These are phyloP conservation scores for Scophthalmus maximus DNA, from an alignment of 2,113 vertebrate species.

Conservation along the genomic window DNA sequence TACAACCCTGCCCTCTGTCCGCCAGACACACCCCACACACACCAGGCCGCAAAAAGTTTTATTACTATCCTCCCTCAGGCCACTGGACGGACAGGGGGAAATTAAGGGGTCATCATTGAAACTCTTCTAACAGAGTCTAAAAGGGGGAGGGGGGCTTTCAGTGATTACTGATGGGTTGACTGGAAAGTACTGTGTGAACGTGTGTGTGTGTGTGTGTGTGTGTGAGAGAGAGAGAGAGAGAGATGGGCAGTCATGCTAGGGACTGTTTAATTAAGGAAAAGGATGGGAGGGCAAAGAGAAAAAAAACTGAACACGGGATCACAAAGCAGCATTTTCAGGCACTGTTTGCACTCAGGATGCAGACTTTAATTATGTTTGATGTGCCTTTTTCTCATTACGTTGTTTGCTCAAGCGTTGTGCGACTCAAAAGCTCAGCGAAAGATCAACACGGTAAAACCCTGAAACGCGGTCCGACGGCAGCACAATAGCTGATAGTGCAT, in stretches of 20 bases:
- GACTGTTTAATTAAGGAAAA: conserved; percentile 62
- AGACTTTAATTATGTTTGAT: conserved; percentile 78
- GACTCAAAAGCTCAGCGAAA: conserved; percentile 67
- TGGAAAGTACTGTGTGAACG: conserved; percentile 11
- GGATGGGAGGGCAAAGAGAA: conserved; percentile 57
- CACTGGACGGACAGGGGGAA: conserved; percentile 20
- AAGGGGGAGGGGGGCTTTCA: not conserved
- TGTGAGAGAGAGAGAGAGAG: not conserved
- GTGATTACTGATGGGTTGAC: conserved; percentile 23
- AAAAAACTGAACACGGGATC: conserved; percentile 46
- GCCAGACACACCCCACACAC: conserved; percentile 33
- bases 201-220: conserved; percentile 21
- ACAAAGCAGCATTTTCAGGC: conserved; percentile 68
- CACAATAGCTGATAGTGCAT: conserved; percentile 48
- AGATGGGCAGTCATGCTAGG: conserved; percentile 42
- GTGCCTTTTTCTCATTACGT: conserved; percentile 79
- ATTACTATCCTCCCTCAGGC: conserved; percentile 35
- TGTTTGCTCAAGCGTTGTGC: conserved; percentile 73
- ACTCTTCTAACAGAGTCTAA: not conserved
- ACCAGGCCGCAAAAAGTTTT: conserved; percentile 33
- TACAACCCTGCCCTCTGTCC: conserved; percentile 34
- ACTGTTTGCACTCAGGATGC: conserved; percentile 69
- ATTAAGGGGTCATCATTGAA: conserved; percentile 43
- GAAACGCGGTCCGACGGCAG: conserved; percentile 34
- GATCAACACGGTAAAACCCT: conserved; percentile 72